Evolutionary conservation across 2,888 invertebrate species (phyloP), one percentile per base, ranked within the genome.

Genomic region (Drosophila mimica): DNA sequence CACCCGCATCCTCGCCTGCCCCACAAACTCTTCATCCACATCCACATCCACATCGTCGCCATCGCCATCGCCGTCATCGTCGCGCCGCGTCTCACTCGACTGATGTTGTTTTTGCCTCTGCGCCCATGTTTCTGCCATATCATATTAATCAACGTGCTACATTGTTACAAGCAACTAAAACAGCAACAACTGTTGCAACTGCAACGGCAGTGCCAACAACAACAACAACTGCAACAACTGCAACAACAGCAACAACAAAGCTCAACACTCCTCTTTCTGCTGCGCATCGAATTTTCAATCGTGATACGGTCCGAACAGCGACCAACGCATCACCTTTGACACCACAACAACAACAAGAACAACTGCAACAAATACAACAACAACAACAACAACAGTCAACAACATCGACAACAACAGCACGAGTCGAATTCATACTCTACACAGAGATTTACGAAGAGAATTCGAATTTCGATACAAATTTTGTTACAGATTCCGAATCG

Each of bases 91-190:
- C 82, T 76, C 86, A 82, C 56, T 80, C 83, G 83, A 73, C 68
- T 75, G 85, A 74, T 74, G 71, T 60, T 66, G 70, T 46, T 52
- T 62, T 64, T 66, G 68, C 64, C 69, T 56, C 60, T 20, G 82
- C 83, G 80, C 88, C 87, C 82, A 84, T 91, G 88, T 77, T 81
- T 76, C 74, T 81, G 83, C 86, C 82, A 88, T 90, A 83, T 83
- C 87, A 88, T 81, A 91, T 91, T 85, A 91, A 91, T 88, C 91
- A 91, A 81, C 75, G 75, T 81, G 82, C 81, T 82, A 87, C 92
- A 90, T 84, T 89, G 90, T 87, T 90, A 90, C 91, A 90, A 80
- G 74, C 81, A 80, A 68, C 81, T 65, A 67, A 71, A 74, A 72
- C 74, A 79, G 43, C 83, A 79, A 72, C 81, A 65, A n/a, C 76